Percentiles rank a stretch among this genome's conserved stretches.
phyloP scores from a whole-genome alignment of 2,888 invertebrate species.

The Amphipoea lucens region DNA sequence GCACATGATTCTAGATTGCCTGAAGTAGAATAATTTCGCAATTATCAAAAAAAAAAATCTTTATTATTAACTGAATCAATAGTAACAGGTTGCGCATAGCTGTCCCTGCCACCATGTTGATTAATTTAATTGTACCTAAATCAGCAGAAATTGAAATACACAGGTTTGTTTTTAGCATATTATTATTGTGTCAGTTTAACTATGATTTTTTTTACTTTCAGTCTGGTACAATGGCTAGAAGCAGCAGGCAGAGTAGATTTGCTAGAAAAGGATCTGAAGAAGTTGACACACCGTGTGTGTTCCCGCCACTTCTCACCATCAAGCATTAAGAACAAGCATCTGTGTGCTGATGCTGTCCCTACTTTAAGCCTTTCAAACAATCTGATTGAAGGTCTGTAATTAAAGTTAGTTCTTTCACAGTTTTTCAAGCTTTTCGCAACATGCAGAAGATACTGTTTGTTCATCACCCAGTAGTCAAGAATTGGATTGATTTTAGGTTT shows the following conservation, averaged over 20 bases:
- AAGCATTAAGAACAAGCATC: conserved; percentile 79
- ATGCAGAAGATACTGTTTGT: neutral
- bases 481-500: neutral
- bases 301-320: conserved; percentile 82
- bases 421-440: neutral
- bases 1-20: too few relatives aligned
- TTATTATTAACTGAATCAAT: too few relatives aligned
- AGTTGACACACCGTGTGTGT: conserved; percentile 78
- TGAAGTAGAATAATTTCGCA: too few relatives aligned
- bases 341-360: conserved; percentile 81
- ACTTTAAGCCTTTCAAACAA: conserved; percentile 77
- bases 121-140: neutral
- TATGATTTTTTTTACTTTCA: conserved; percentile 53
- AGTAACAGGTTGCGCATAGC: too few relatives aligned
- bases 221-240: conserved; percentile 81
- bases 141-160: neutral
- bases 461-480: neutral
- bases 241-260: conserved; percentile 80
- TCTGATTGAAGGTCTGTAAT: conserved; percentile 70
- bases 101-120: neutral
- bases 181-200: neutral
- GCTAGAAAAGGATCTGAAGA: conserved; percentile 72
- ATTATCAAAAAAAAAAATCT: too few relatives aligned
- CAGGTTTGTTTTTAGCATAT: neutral
- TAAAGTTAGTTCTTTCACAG: neutral